phyloP scores from a whole-genome alignment of 2,113 vertebrate genomes.

The Lanius collurio region DNA sequence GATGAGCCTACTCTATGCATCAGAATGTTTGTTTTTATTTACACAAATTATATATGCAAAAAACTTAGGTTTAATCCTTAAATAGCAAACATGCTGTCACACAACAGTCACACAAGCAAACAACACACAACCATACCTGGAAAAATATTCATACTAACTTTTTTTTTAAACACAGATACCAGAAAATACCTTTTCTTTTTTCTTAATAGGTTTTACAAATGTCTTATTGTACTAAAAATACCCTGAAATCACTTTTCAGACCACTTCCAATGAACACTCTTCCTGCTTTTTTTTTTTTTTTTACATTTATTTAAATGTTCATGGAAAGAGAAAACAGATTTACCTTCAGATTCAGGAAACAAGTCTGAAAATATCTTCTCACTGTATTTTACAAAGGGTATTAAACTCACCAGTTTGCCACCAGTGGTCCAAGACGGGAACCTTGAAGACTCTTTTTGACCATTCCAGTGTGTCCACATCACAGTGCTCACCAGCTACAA shows the following conservation, averaged over 20 bases:
- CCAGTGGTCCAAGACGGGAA: slow-evolving; percentile 97
- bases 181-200: background rate
- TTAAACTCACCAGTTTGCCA: slow-evolving; percentile 93
- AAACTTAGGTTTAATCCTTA: background rate
- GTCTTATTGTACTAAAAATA: background rate
- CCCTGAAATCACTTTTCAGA: background rate
- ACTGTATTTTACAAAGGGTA: accelerated
- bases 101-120: background rate
- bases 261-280: background rate
- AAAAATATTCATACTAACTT: background rate
- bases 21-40: background rate
- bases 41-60: background rate
- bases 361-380: background rate
- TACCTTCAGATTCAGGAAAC: background rate
- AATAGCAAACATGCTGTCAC: background rate
- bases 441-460: slow-evolving; percentile 89
- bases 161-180: background rate
- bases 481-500: slow-evolving; percentile 93
- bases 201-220: background rate
- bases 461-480: slow-evolving; percentile 91
- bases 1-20: background rate
- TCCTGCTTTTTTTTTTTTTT: background rate
- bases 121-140: background rate
- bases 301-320: background rate
- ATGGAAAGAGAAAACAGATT: background rate